Base-by-base conservation (phyloP, 2,797 vertebrate species). In the Sebastes oblongus region DNA sequence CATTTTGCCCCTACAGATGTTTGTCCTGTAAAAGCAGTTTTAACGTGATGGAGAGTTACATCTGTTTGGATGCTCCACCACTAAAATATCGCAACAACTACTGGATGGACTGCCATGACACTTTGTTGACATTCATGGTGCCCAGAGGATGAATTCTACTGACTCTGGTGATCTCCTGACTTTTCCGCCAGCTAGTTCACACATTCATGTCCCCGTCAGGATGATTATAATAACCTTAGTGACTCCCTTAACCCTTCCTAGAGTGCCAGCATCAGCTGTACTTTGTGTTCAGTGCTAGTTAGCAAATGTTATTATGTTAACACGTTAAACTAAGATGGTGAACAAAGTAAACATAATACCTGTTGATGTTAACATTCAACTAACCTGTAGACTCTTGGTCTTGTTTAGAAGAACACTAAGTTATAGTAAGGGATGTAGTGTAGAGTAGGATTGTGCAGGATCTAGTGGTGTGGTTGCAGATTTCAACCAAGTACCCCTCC, bases 1-100 rank as follows among this genome's bases (percentile, higher is more conserved):
- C 20, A 72, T 66, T 67, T 64, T 30, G 32, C 60, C 27, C 67
- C 18, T 65, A 71, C 42, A 81, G 61, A 83, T 80, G 55, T 78
- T 70, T 56, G n/a, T 62, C 20, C 39, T 66, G 14, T 46, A 56
- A 58, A 80, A 55, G 29, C 59, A 52, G 42, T 73, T 74, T 70
- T 27, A 58, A 70, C 36, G 30, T 36, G 8, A 72, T 24, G 24
- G 62, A 68, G 4, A 42, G 58, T 36, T 46, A 46, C 24, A 52
- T 73, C 56, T 27, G 25, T 36, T 66, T 14, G 2, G 66, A 36
- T 27, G 16, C 0, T 46, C 42, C 24, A 34, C 20, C 14, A 61
- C 8, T 67, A 12, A 52, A 30, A 67, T n/a, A 67, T 30, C 18
- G 4, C 9, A 30, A 56, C 34, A 50, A 20, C 36, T 36, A 10